phyloP scores from a whole-genome alignment of 2,797 vertebrate species.

The Mormyrus proboscirostris region DNA sequence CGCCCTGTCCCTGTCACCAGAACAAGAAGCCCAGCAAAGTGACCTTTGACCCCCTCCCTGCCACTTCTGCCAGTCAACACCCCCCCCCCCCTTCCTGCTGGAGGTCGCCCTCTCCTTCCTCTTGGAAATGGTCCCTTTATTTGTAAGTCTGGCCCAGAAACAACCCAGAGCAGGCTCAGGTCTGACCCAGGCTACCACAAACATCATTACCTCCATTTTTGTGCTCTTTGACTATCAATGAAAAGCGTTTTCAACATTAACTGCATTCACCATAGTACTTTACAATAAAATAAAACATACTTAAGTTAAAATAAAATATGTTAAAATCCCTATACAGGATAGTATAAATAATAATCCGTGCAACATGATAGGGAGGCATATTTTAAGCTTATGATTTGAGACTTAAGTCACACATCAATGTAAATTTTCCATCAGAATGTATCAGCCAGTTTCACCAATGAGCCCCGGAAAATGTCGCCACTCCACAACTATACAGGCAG shows the following conservation, averaged over 20 bases:
- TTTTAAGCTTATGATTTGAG: background rate
- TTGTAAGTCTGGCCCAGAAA: background rate
- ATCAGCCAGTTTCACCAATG: background rate
- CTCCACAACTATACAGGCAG: background rate
- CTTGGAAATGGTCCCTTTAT: background rate
- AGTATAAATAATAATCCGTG: background rate
- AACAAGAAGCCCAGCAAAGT: slow-evolving; percentile 12
- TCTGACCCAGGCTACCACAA: background rate
- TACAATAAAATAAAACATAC: background rate
- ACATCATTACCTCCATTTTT: background rate
- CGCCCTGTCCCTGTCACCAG: slow-evolving; percentile 20
- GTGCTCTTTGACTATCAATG: background rate
- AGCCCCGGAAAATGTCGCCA: background rate
- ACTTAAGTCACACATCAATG: background rate
- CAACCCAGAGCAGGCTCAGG: background rate
- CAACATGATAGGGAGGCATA: background rate
- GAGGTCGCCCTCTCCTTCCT: background rate
- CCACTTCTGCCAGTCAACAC: slow-evolving; percentile 18
- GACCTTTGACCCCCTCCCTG: slow-evolving; percentile 11
- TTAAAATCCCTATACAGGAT: background rate
- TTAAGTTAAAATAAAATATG: background rate
- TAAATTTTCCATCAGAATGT: background rate
- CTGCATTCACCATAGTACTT: background rate
- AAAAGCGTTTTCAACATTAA: background rate
- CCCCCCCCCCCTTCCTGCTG: slow-evolving; percentile 25